Evolutionary conservation across 2,797 vertebrate genomes (phyloP), one percentile per base, ranked within the genome.

Genomic region (Acipenser transmontanus): DNA sequence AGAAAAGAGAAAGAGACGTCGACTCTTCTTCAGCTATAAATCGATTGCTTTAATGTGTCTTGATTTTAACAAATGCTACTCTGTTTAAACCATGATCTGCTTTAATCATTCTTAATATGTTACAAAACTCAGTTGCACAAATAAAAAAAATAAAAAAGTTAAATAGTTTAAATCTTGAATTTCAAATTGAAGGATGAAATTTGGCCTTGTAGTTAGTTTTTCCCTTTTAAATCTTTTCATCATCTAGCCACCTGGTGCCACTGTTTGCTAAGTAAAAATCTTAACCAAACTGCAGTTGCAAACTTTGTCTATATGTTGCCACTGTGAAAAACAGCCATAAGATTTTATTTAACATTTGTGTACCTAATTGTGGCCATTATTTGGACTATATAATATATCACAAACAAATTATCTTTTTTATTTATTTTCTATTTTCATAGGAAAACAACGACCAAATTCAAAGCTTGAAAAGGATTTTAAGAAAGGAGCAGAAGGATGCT

Each of bases 401-500:
- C 51, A 8, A 12, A 8, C 51, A 12, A 52, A 12, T 52, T 52
- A 7, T 52, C 8, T 8, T 2, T 51, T 17, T 12, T 11, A 12
- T 65, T 7, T 6, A 2, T 51, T 7, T 68, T 51, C 48, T 65
- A 7, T 72, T 51, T 75, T 80, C 69, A 62, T 65, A 96, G 95
- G 89, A 81, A 64, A 91, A 87, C 74, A 92, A 69, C 77, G 87
- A 74, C 69, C 68, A 52, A 49, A 71, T 94, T 73, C 81, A 82
- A 68, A 89, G 89, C 72, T 79, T 91, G 71, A 88, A 95, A 85
- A 81, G 84, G 49, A 71, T 88, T 78, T 66, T 93, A 67, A 85
- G 70, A 65, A 83, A 88, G 77, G 91, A 93, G 66, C 88, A 86
- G 65, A 78, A 83, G 49, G 89, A 93, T 68, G 72, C 91, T 77